These are phyloP conservation scores for Antheraea mylitta DNA, from an alignment of 1,140 invertebrate genomes.

Conservation along the genomic window DNA sequence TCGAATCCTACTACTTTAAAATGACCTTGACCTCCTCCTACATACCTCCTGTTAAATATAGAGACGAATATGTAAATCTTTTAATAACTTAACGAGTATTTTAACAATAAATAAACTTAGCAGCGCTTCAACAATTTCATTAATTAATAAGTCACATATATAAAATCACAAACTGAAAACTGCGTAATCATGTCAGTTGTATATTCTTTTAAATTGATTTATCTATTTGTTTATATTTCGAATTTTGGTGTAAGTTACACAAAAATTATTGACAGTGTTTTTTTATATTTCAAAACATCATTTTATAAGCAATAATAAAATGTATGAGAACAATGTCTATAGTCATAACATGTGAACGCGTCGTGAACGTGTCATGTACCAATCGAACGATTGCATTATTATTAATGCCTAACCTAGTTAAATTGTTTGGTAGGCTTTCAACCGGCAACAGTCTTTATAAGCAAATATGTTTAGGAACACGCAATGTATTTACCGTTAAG, in stretches of 20 bases:
- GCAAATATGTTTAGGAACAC: background rate
- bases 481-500: background rate
- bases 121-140: background rate
- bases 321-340: conserved; percentile 32
- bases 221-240: too few relatives aligned
- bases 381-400: conserved; percentile 23
- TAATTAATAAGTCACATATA: too few relatives aligned
- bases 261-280: background rate
- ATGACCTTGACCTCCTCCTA: conserved; percentile 9
- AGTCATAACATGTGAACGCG: conserved; percentile 17
- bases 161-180: too few relatives aligned
- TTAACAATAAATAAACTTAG: background rate
- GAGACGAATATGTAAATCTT: background rate
- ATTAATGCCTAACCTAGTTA: conserved; percentile 17
- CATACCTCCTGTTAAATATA: background rate
- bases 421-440: conserved; percentile 9
- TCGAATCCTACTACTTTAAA: background rate
- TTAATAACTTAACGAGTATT: background rate
- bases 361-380: conserved; percentile 15
- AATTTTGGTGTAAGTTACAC: background rate
- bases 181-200: background rate
- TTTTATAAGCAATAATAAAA: conserved; percentile 24
- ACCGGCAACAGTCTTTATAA: background rate
- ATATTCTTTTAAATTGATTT: background rate
- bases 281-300: conserved; percentile 20